Percentiles rank a stretch among this genome's conserved stretches.
Evolutionary conservation across 2,797 vertebrate genomes (phyloP).

Genomic region (Anableps anableps): DNA sequence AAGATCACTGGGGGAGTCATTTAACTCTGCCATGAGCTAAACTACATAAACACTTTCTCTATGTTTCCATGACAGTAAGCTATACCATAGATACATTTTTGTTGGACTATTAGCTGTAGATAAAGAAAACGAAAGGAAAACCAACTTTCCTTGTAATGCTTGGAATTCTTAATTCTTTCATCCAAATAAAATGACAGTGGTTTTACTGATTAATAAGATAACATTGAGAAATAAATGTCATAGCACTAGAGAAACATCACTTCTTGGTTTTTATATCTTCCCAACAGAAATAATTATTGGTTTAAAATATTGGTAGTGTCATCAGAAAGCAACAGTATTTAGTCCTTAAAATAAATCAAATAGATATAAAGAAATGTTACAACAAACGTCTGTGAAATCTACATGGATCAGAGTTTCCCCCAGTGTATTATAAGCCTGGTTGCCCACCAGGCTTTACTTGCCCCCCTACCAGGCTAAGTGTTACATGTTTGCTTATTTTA

Average conservation of each 20-base stretch:
- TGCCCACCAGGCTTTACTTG: too few relatives aligned
- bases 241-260: background rate
- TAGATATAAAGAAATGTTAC: background rate
- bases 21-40: conserved; percentile 12
- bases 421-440: too few relatives aligned
- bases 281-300: background rate
- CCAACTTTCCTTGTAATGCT: background rate
- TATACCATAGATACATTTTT: conserved; percentile 11
- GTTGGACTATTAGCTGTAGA: background rate
- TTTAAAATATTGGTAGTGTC: background rate
- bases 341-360: background rate
- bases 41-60: conserved; percentile 4
- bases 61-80: conserved; percentile 15
- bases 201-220: background rate
- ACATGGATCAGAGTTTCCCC: too few relatives aligned
- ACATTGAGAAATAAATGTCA: background rate
- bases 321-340: background rate
- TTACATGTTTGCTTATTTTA: too few relatives aligned
- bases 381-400: background rate
- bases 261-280: background rate
- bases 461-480: too few relatives aligned
- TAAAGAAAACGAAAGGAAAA: background rate
- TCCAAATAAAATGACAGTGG: background rate
- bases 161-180: background rate
- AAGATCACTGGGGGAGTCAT: conserved; percentile 5